Evolutionary conservation across 2,888 invertebrate genomes (phyloP), one percentile per base, ranked within the genome.

Genomic region (Microdon myrmicae): DNA sequence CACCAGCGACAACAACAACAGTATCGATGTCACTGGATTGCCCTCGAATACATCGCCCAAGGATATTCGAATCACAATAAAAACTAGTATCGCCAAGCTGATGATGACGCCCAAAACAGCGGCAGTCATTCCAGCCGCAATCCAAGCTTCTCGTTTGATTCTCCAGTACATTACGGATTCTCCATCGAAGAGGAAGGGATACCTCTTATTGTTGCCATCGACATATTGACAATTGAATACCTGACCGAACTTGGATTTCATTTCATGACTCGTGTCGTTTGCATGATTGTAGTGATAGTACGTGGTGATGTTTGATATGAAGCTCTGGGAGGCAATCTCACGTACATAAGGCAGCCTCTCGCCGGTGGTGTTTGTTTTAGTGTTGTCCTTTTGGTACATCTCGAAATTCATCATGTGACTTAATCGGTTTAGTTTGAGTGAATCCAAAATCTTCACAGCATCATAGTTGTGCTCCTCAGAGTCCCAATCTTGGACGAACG

Each of bases 31-130:
- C 1, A 81, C 77, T 0, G 88, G 88, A 73, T 88, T 87, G 3
- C 88, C 88, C 72, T 89, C 89, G 14, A 89, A 81, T 7, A 86
- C 83, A 67, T 87, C 85, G 31, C 84, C 84, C 68, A 84, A 82
- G 64, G 86, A 86, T 35, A 88, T 83, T 20, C 88, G 81, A 29
- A 86, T 82, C 25, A 86, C 78, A 35, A 90, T 83, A 71, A 89
- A 90, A 37, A 85, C 82, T 17, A 86, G 80, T 31, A 89, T 84
- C 5, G 87, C 84, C 39, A 88, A 71, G 68, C 87, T 86, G 31
- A 87, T 84, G 2, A 88, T 75, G 14, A 78, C 69, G n/a, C 88
- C 88, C 10, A 88, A 81, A 17, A 84, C 83, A n/a, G 87, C 84
- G 3, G 89, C 81, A 0, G 89, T 86, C 58, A 87, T 74, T 43